Base-by-base conservation (phyloP, 2,888 invertebrate species). In the Himalopsyche kuldschensis region DNA sequence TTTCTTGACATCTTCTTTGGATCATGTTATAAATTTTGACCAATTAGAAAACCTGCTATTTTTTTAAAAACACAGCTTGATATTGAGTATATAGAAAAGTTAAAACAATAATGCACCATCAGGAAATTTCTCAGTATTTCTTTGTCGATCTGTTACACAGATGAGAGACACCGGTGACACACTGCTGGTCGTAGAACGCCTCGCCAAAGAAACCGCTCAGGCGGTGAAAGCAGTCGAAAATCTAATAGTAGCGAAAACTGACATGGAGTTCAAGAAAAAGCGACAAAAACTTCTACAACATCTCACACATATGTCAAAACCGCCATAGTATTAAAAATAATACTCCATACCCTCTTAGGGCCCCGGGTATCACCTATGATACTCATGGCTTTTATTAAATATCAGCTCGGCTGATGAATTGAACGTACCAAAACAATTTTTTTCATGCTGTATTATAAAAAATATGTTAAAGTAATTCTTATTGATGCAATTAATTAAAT, bases 161-260 rank as follows among this genome's bases (percentile, higher is more conserved):
- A 88, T 91, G 87, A 89, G 88, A 82, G 90, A 90, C 87, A 89
- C 91, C 85, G 89, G 90, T 1, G 88, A 89, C 35, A 89, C 90
- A 82, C 87, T 91, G 88, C 88, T 88, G 32, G 87, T 88, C 41
- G 89, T 91, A 17, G 90, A 90, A 84, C 88, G 87, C 41, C 85
- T 84, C 47, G 85, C 84, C 24, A 84, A 83, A 79, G 82, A 84
- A 78, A 84, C 84, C 10, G 83, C 83, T 11, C 81, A 86, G 47
- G 82, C 85, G 76, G 82, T 80, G 8, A 79, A 80, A 32, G 30
- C 82, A 15, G 75, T 84, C 17, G 82, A 82, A 63, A 55, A 55
- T 55, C 55, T 55, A 20, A 55, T 55, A 0, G 24, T 55, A 8
- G 55, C 55, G 5, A 55, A 55, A 20, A 55, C 55, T 24, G 55